These are phyloP conservation scores for Dryoscopus gambensis DNA, from an alignment of 2,113 vertebrate species.

Conservation along the genomic window DNA sequence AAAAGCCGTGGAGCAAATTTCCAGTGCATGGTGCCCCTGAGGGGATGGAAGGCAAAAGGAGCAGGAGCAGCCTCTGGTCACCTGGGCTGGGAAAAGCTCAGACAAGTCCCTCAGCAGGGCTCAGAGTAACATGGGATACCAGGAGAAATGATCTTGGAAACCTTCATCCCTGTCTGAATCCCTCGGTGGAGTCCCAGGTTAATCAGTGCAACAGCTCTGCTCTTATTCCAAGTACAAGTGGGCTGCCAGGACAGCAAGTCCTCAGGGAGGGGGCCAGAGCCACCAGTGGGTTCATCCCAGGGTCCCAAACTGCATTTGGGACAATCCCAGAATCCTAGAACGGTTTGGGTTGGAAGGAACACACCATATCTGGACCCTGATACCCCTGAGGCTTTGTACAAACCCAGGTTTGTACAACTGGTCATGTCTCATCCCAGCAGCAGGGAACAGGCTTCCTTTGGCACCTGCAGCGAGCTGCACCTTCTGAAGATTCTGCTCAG, in stretches of 20 bases:
- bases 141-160: not conserved
- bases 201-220: not conserved
- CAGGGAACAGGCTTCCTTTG: not conserved
- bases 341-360: not conserved
- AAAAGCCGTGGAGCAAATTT: not conserved
- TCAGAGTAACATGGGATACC: not conserved
- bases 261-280: not conserved
- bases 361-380: fast-evolving
- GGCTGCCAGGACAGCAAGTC: not conserved
- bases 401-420: not conserved
- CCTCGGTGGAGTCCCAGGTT: not conserved
- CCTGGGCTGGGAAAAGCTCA: not conserved
- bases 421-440: fast-evolving
- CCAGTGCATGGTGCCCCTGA: not conserved
- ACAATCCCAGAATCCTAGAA: not conserved
- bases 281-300: not conserved
- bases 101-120: not conserved
- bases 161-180: not conserved
- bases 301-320: not conserved
- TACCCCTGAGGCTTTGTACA: too few relatives aligned
- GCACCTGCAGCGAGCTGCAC: not conserved
- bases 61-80: not conserved
- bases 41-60: not conserved
- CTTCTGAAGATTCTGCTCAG: not conserved
- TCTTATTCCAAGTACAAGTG: too few relatives aligned